Base-by-base conservation (phyloP, 2,113 vertebrate species). In the Ornithorhynchus anatinus region DNA sequence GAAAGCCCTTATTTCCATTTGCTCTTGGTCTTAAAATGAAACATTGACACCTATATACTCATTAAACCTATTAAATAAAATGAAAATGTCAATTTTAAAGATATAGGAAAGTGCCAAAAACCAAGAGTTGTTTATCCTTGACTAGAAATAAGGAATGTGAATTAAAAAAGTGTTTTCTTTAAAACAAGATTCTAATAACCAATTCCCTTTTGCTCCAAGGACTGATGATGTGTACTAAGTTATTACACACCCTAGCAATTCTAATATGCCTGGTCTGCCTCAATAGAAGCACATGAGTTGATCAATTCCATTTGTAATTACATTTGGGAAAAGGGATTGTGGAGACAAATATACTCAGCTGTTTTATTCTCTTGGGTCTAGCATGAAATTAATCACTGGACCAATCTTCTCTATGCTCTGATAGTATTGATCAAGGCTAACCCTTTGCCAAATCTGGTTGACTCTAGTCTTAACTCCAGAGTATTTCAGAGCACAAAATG, bases 291-390 rank as follows among this genome's bases (percentile, higher is more conserved):
- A 82, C 59, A 61, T 3, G 65, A 84, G 68, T 74, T 91, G 84
- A 92, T 91, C 86, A 91, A 89, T 92, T 87, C 75, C 22, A 84
- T 88, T 86, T 92, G 73, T 87, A 90, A 92, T 91, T 92, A 86
- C 79, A 76, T 88, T 86, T 91, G 87, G 92, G 90, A 85, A 90
- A 92, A 92, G 79, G 81, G 84, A 90, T 91, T 92, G 85, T 83
- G 35, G 79, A 91, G 86, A 88, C 71, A 89, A 89, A 91, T 90
- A 89, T 53, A 89, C 85, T 86, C 77, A 85, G 68, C 62, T 90
- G 43, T 81, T 89, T 81, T 84, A 36, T 86, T 91, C 77, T 79
- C 80, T 47, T 59, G 59, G 75, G 80, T 81, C 64, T 65, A 86
- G 85, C 72, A 84, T 77, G 58, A 90, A 90, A 90, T 92, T 87